A percentile compares a stretch with the other conserved stretches of the same genome.
Evolutionary conservation across 2,113 vertebrate genomes (phyloP).

Genomic region (Gobio gobio): DNA sequence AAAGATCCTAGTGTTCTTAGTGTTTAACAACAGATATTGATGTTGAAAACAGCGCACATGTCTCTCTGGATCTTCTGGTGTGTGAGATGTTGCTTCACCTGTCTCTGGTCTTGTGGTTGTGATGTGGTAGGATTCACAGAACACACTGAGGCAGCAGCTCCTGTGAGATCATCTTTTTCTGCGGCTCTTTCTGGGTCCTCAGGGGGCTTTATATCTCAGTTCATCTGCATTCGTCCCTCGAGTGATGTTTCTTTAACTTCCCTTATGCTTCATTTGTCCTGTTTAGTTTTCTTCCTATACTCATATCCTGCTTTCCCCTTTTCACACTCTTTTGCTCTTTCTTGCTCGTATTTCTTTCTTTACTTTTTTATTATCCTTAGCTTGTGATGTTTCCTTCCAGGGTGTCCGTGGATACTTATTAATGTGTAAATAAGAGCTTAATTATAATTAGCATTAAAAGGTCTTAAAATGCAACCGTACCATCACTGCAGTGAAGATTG

Average conservation of each 20-base stretch:
- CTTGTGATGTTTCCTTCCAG: no score
- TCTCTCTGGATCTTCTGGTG: background rate
- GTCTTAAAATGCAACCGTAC: no score
- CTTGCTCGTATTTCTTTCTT: background rate
- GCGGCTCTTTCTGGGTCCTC: conserved; percentile 26
- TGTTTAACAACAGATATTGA: background rate
- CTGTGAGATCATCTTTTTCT: background rate
- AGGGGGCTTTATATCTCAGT: conserved; percentile 38
- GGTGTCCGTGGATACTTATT: no score
- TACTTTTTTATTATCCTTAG: background rate
- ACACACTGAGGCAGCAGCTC: background rate
- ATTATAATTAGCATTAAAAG: no score
- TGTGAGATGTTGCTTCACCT: background rate
- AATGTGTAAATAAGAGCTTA: no score
- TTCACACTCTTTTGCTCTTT: background rate
- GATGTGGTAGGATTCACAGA: background rate
- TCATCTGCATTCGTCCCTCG: conserved; percentile 63
- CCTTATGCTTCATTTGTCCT: background rate
- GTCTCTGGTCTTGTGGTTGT: background rate
- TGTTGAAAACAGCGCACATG: no score
- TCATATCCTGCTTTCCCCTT: background rate
- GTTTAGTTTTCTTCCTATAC: background rate
- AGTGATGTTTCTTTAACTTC: conserved; percentile 42
- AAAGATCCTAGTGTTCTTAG: background rate
- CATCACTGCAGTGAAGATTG: no score